Evolutionary conservation across 2,797 vertebrate species (phyloP), one percentile per base, ranked within the genome.

Genomic region (Schizopygopsis pylzovi): DNA sequence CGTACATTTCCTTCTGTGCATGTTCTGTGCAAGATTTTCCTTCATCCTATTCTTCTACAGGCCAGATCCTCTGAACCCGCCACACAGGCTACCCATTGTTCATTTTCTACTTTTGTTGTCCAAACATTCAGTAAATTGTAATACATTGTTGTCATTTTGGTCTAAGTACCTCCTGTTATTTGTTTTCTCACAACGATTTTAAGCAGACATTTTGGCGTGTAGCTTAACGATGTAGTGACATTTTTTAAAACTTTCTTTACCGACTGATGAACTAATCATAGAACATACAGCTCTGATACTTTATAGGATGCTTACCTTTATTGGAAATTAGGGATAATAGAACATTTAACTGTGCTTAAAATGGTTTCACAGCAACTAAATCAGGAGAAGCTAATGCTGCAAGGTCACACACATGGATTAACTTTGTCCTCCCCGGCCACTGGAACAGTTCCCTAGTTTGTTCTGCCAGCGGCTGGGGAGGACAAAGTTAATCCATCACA

Each of bases 211-310:
- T 83, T 83, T 84, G 87, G 61, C 82, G 28, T 80, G 61, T 80
- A 73, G 28, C 45, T 86, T 91, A 92, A 92, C 16, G 80, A 91
- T 89, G 86, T 54, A 47, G 67, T 85, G 86, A 90, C 89, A 89
- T 83, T 54, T 85, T 81, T 75, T 84, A 75, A 92, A 89, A 72
- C 20, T 59, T 83, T 70, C 65, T 84, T 73, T 56, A 75, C 37
- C 4, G 28, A 80, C 80, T 79, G 89, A 91, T 87, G 80, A 87
- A 90, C 88, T 54, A 86, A 76, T 85, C 0, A 25, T 68, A 79
- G 83, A 87, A 79, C 82, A 81, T 3, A 45, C 70, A 78, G 87
- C 79, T 77, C 82, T 41, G 7, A 77, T 80, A 84, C 83, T 89
- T 88, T 86, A 81, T 43, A 45, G 49, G 68, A 49, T 70, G 85